Base-by-base conservation (phyloP, 37 sponge, comb jelly and placozoan species). In the Beroe ovata region DNA sequence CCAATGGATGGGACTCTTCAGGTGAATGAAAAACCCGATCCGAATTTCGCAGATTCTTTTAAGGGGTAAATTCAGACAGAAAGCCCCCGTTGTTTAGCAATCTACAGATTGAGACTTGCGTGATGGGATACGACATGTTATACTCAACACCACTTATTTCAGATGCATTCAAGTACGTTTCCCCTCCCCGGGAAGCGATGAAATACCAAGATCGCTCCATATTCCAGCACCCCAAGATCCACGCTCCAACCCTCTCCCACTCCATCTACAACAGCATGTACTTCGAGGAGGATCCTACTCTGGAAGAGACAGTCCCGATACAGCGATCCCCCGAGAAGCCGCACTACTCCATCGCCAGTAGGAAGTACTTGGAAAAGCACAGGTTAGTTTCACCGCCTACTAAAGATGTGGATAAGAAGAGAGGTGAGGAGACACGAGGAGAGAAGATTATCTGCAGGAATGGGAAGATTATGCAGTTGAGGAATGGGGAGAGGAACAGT, bases 201-300 rank as follows among this genome's bases (percentile, higher is more conserved):
- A 66, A 33, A 16, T 66, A 32, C 69, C 32, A 37, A 18, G 69
- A 66, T 1, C 69, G 34, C 32, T 66, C 69, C 6, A 40, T 77
- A 8, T 77, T 77, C 47, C 54, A 39, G 23, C 84, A 77, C 84
- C 84, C 84, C 8, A 77, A 77, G 33, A 77, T 77, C 35, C 54
- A 77, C 4, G 28, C 84, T 22, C 84, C 84, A n/a, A 6, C 23
- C 26, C 63, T 62, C 3, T 39, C 41, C 1, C 47, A 40, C 84
- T 77, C 84, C 18, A 38, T 40, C 84, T 77, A 77, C 84, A 77
- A 38, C 84, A 77, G 84, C 47, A 54, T 77, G 28, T 77, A 77
- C 16, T 26, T 66, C 4, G 69, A 32, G 36, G 69, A 66, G 35
- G 69, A 66, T 8, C 14, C 30, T 66, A 6, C 11, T 11, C 54